These are phyloP conservation scores for Heterochromis multidens DNA, from an alignment of 2,113 vertebrate species.

Conservation along the genomic window DNA sequence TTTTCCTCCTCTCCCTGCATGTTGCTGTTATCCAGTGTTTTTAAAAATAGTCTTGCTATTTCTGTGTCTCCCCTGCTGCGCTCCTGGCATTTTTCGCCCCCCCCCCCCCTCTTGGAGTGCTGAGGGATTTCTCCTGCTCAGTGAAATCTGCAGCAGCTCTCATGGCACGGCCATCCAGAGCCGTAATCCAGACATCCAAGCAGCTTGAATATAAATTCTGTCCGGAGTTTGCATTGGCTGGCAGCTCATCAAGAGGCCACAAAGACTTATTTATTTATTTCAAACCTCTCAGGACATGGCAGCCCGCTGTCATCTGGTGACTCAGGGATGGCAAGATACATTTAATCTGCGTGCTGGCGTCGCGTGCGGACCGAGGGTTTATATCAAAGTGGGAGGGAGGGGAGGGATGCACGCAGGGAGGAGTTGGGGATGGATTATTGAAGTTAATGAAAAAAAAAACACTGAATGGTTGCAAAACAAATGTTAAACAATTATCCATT, in stretches of 20 bases:
- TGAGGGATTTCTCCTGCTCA: conserved; percentile 51
- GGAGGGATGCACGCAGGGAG: not conserved
- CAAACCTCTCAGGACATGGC: conserved; percentile 25
- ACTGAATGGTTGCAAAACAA: not conserved
- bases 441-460: not conserved
- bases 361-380: not conserved
- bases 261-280: conserved; percentile 53
- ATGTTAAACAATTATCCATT: not conserved
- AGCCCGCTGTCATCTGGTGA: conserved; percentile 40
- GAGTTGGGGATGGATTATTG: not conserved
- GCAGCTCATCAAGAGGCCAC: conserved; percentile 30
- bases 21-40: conserved; percentile 3
- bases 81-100: conserved; percentile 17
- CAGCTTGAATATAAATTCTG: conserved; percentile 56
- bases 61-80: not conserved
- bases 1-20: not conserved
- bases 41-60: conserved; percentile 46
- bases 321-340: conserved; percentile 5
- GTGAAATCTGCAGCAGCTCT: conserved; percentile 56
- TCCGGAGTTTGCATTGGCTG: conserved; percentile 36
- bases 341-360: not conserved
- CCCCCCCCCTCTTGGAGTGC: conserved; percentile 4
- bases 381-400: not conserved
- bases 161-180: conserved; percentile 41
- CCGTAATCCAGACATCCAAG: conserved; percentile 67